These are phyloP conservation scores for Idaea biselata DNA, from an alignment of 2,888 invertebrate genomes.

Conservation along the genomic window DNA sequence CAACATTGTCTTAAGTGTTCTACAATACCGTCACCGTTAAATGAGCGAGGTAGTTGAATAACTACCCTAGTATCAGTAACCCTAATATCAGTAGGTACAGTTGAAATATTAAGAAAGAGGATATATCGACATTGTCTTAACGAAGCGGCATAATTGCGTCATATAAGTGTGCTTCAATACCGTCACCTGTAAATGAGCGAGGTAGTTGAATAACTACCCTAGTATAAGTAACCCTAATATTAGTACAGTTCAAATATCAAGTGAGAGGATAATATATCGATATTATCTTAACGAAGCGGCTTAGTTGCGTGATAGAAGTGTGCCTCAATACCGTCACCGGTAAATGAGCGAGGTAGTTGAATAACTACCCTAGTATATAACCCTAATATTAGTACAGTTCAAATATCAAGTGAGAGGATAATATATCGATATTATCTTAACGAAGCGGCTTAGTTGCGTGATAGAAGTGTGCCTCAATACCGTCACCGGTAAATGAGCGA, in stretches of 20 bases:
- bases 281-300: no score
- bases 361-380: no score
- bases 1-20: no score
- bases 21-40: conserved; percentile 19
- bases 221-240: no score
- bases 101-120: no score
- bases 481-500: conserved; percentile 30
- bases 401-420: no score
- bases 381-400: no score
- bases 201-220: conserved; percentile 33
- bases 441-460: neutral
- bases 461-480: neutral
- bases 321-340: conserved; percentile 13
- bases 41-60: conserved; percentile 35
- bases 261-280: conserved; percentile 10
- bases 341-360: conserved; percentile 34
- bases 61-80: conserved; percentile 31
- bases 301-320: neutral
- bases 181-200: conserved; percentile 30
- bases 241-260: no score
- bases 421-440: conserved; percentile 2
- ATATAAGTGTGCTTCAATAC: neutral
- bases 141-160: neutral
- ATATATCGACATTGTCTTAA: no score
- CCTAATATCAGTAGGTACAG: no score